Evolutionary conservation across 2,113 vertebrate species (phyloP).

Genomic region (Pituophis catenifer): DNA sequence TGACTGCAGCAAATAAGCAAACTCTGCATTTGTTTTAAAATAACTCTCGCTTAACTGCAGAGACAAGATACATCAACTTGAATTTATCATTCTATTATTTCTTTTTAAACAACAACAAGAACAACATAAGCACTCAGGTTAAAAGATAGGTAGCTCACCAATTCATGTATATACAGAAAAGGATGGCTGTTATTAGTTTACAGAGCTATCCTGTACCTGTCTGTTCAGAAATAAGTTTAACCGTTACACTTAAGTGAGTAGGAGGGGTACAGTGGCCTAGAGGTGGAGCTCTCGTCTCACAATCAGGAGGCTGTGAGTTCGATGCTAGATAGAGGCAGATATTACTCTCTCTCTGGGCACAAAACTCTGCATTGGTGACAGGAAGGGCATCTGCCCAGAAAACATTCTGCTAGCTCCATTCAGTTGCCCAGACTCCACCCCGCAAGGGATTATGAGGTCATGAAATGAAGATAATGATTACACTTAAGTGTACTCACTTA

Average conservation of each 20-base stretch:
- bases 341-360: too few species aligned
- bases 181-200: neutral
- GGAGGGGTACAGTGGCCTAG: too few species aligned
- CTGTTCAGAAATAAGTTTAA: neutral
- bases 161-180: neutral
- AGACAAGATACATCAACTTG: neutral
- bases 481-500: too few species aligned
- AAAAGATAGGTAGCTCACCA: neutral
- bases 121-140: neutral
- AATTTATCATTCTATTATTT: neutral
- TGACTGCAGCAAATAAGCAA: conserved; percentile 1
- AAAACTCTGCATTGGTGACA: too few species aligned
- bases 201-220: neutral
- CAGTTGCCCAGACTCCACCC: too few species aligned
- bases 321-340: too few species aligned
- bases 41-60: neutral
- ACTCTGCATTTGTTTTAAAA: neutral
- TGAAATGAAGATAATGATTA: too few species aligned
- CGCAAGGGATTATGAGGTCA: too few species aligned
- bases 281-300: too few species aligned
- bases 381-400: too few species aligned
- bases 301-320: too few species aligned
- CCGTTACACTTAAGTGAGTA: neutral
- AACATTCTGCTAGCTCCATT: too few species aligned
- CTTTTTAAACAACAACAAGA: neutral